phyloP scores from a whole-genome alignment of 2,113 vertebrate genomes.

The Hymenochirus boettgeri region DNA sequence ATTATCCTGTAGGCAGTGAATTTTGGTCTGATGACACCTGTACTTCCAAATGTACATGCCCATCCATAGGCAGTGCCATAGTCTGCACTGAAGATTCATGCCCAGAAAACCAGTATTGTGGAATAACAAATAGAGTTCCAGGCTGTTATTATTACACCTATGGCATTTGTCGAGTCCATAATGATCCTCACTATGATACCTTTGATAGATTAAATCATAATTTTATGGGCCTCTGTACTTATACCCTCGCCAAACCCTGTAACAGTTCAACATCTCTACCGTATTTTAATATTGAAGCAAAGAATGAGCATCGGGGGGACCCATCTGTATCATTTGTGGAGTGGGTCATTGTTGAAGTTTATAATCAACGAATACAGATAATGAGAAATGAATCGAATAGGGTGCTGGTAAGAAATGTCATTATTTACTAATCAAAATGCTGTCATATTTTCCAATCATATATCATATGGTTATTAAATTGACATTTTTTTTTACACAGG shows the following conservation, averaged over 20 bases:
- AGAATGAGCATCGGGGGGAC: constrained; percentile 50
- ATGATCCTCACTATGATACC: constrained; percentile 58
- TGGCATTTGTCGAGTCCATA: constrained; percentile 59
- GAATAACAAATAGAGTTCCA: constrained; percentile 46
- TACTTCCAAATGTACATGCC: constrained; percentile 62
- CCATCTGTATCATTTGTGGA: constrained; percentile 50
- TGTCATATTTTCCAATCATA: not conserved
- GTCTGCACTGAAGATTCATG: constrained; percentile 59
- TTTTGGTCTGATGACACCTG: constrained; percentile 67
- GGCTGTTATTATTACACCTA: constrained; percentile 33
- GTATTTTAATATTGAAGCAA: constrained; percentile 60
- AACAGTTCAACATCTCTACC: constrained; percentile 46
- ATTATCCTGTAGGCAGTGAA: constrained; percentile 50
- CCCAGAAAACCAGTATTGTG: constrained; percentile 57
- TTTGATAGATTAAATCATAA: constrained; percentile 63
- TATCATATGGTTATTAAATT: not conserved
- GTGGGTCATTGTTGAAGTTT: constrained; percentile 53
- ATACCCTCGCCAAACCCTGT: constrained; percentile 60
- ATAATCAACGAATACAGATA: constrained; percentile 51
- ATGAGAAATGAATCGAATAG: constrained; percentile 47
- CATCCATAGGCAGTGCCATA: constrained; percentile 51
- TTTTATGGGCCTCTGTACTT: constrained; percentile 61
- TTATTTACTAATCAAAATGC: not conserved
- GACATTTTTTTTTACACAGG: constrained; percentile 46
- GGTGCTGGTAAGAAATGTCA: constrained; percentile 60